These are phyloP conservation scores for Rafetus swinhoei DNA, from an alignment of 2,113 vertebrate genomes.

Conservation along the genomic window DNA sequence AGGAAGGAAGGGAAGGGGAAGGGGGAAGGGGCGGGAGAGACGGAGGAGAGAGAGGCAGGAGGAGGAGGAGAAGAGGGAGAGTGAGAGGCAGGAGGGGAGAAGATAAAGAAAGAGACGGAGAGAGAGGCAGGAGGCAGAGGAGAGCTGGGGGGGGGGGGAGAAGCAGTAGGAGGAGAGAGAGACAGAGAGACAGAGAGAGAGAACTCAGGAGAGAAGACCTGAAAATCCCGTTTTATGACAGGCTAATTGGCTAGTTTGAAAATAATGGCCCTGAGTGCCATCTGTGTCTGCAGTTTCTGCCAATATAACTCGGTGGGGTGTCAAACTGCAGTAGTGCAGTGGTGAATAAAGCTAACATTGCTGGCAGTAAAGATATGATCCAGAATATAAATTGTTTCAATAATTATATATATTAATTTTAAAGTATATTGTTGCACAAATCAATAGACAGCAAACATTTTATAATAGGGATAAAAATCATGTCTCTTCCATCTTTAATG, in stretches of 20 bases:
- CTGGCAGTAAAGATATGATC: not conserved
- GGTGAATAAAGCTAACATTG: not conserved
- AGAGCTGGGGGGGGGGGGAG: too few relatives aligned
- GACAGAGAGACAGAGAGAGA: too few relatives aligned
- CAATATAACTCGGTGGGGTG: not conserved
- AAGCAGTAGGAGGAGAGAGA: too few relatives aligned
- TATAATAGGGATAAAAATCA: not conserved
- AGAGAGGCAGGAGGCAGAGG: too few relatives aligned
- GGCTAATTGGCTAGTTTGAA: not conserved
- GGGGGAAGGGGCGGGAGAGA: too few relatives aligned
- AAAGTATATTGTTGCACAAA: not conserved
- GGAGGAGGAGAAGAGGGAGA: too few relatives aligned
- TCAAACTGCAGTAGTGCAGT: not conserved
- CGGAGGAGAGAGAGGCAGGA: too few relatives aligned
- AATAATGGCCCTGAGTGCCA: not conserved
- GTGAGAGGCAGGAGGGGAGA: too few relatives aligned
- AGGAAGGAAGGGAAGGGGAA: too few relatives aligned
- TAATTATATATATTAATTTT: not conserved
- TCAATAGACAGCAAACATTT: not conserved
- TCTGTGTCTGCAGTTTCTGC: not conserved
- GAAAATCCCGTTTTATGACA: too few relatives aligned
- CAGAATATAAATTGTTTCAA: not conserved
- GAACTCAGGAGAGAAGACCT: too few relatives aligned
- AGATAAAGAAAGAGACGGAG: too few relatives aligned
- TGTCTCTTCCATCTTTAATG: not conserved